Evolutionary conservation across 2,888 invertebrate species (phyloP), one percentile per base, ranked within the genome.

Genomic region (Acanthosoma haemorrhoidale): DNA sequence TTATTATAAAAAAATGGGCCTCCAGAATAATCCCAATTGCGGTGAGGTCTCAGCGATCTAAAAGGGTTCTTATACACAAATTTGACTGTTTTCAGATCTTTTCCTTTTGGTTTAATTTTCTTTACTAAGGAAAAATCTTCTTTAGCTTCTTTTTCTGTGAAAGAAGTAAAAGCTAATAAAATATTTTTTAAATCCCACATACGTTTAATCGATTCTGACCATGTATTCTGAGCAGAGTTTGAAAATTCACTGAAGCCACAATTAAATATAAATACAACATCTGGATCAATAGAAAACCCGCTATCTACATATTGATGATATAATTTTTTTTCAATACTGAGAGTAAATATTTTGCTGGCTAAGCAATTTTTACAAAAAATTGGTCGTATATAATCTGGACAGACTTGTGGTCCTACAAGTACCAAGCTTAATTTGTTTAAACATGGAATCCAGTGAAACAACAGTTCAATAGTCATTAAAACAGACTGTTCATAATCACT

Each of bases 161-260:
- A 51, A 13, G 51, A 51, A 51, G 51, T 51, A 25, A 51, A 51
- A 25, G 25, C 25, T 25, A 51, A 25, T 8, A 51, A 25, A 51
- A 51, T n/a, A 13, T 51, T 13, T 25, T 51, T 51, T n/a, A 51
- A 18, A 51, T 51, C 29, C 51, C 51, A 51, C 29, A 51, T 25
- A 6, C 29, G 25, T 5, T 25, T 29, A 29, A 51, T 51, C 13
- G 51, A 25, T 25, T 51, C 39, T 2, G 2, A 4, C 64, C 64
- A 64, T 4, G 64, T n/a, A 41, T 41, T 29, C 11, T 31, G 6
- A 8, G 15, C n/a, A 11, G 41, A 15, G 3, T 31, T 16, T 25
- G n/a, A 25, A 16, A 29, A 11, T 64, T 64, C 64, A 41, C 39
- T 64, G 9, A 39, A 64, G 29, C 64, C 64, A 64, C 64, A 64